Conservation (phyloP, 2,113 vertebrate genomes). For the Hylia prasina region DNA sequence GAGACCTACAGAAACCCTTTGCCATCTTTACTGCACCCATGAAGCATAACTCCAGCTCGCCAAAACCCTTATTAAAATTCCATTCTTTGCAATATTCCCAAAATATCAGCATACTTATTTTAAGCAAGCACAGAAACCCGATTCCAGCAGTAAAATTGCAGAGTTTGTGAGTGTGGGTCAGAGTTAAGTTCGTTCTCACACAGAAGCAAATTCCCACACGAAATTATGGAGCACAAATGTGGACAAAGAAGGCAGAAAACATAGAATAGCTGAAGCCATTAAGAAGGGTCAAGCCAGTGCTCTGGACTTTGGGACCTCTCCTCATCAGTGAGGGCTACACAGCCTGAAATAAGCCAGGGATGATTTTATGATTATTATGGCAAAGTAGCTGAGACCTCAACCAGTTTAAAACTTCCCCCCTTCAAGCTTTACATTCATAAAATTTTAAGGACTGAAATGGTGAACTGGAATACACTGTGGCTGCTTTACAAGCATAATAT, state of each 20-base stretch:
- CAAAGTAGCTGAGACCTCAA: neutral
- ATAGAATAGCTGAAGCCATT: neutral
- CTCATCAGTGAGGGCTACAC: accelerated
- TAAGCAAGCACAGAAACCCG: neutral
- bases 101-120: neutral
- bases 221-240: neutral
- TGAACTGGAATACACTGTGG: neutral
- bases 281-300: neutral
- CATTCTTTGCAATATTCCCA: neutral
- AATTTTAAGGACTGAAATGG: neutral
- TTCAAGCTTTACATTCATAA: neutral
- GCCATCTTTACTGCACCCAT: neutral
- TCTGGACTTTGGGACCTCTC: neutral
- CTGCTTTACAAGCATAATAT: neutral
- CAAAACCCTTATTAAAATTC: neutral
- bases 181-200: neutral
- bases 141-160: neutral
- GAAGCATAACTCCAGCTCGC: neutral
- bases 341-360: neutral
- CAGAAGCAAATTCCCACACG: neutral
- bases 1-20: neutral
- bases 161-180: neutral
- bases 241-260: neutral
- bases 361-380: neutral
- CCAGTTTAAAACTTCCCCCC: neutral